These are phyloP conservation scores for Drosophila multiciliata DNA, from an alignment of 2,888 invertebrate genomes.

Conservation along the genomic window DNA sequence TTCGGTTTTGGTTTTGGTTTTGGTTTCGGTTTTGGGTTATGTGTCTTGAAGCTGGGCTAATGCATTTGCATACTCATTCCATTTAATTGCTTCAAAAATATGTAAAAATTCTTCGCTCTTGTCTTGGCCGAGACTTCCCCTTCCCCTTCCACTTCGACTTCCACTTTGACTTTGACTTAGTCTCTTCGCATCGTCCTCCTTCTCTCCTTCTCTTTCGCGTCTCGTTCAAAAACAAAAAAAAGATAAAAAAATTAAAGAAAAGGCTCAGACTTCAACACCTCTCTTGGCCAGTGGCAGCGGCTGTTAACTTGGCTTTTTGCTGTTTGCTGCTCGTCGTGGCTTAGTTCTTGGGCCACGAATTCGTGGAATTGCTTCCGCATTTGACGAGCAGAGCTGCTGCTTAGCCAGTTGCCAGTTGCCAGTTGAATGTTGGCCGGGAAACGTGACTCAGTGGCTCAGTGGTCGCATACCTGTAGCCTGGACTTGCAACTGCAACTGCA, in stretches of 20 bases:
- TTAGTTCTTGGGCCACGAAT: slow-evolving; percentile 76
- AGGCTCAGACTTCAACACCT: slow-evolving; percentile 65
- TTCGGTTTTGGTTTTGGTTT: slow-evolving; percentile 29
- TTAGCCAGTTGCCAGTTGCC: slow-evolving; percentile 32
- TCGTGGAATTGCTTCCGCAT: slow-evolving; percentile 77
- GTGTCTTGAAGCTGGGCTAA: slow-evolving; percentile 45
- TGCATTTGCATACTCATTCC: slow-evolving; percentile 79
- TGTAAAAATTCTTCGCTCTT: slow-evolving; percentile 68
- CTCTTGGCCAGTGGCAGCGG: slow-evolving; percentile 31
- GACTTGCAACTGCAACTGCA: slow-evolving; percentile 9
- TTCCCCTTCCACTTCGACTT: slow-evolving; percentile 5
- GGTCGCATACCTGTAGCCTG: slow-evolving; percentile 65
- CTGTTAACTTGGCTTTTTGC: slow-evolving; percentile 5
- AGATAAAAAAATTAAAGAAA: slow-evolving; percentile 33
- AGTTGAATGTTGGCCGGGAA: slow-evolving; percentile 64
- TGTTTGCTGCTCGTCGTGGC: slow-evolving; percentile 53
- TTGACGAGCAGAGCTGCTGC: slow-evolving; percentile 48
- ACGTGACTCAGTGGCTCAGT: slow-evolving; percentile 75
- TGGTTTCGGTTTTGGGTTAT: slow-evolving; percentile 16
- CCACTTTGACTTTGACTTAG: slow-evolving; percentile 11
- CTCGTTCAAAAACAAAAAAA: too few relatives aligned
- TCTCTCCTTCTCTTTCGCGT: slow-evolving; percentile 22
- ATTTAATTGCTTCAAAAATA: slow-evolving; percentile 80
- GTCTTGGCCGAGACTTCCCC: slow-evolving; percentile 60
- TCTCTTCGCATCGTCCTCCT: slow-evolving; percentile 14